Conservation (phyloP, 2,797 vertebrate species). For the Onychomys leucogaster region DNA sequence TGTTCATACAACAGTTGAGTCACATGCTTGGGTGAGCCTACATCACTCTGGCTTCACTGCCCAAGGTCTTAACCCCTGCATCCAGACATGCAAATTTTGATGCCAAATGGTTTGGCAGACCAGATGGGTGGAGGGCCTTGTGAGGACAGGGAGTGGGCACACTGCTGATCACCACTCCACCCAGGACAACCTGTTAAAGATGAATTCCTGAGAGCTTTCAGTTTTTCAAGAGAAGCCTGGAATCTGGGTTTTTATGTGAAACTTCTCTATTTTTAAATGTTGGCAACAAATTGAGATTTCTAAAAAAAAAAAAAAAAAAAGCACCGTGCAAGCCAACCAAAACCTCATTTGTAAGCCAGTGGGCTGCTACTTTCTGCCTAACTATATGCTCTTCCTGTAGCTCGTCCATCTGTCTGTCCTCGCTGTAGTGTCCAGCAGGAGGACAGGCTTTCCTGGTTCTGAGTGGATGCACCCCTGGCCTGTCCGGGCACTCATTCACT, state of each 20-base stretch:
- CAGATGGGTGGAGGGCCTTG: rapidly evolving
- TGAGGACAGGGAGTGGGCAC: not conserved
- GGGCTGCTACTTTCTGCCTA: slow-evolving; percentile 33
- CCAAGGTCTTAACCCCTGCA: not conserved
- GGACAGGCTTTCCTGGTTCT: not conserved
- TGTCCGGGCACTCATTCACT: not conserved
- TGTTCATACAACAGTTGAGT: not conserved
- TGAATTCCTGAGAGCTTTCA: slow-evolving; percentile 45
- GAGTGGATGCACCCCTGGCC: not conserved
- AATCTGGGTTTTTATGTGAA: slow-evolving; percentile 78
- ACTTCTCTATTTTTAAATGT: slow-evolving; percentile 80
- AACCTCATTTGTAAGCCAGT: slow-evolving; percentile 54
- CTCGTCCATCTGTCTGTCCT: not conserved
- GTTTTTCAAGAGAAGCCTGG: slow-evolving; percentile 71
- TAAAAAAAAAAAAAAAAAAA: not conserved
- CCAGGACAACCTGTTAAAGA: not conserved
- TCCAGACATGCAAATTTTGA: not conserved
- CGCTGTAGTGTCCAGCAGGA: not conserved
- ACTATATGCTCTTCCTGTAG: not conserved
- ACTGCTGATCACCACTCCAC: not conserved
- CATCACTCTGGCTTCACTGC: not conserved
- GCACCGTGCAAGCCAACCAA: slow-evolving; percentile 60
- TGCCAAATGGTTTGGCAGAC: not conserved
- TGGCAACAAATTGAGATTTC: slow-evolving; percentile 71
- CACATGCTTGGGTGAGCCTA: not conserved